Evolutionary conservation across 2,888 invertebrate genomes (phyloP).

Genomic region (Epinotia demarniana): DNA sequence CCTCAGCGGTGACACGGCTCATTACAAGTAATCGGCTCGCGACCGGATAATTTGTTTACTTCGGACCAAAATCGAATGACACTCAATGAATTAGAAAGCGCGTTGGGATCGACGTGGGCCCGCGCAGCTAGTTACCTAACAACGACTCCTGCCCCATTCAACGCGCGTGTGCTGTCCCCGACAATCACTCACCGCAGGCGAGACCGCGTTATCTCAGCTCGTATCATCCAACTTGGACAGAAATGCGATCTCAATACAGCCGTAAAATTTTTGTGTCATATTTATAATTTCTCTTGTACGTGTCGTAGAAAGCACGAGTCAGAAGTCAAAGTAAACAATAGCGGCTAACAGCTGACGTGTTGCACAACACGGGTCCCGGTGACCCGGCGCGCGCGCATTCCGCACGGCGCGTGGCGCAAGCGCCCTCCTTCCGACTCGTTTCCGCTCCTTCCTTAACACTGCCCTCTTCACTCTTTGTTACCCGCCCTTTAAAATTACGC

Average conservation of each 20-base stretch:
- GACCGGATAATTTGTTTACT: constrained; percentile 39
- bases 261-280: neutral
- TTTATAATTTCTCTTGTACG: neutral
- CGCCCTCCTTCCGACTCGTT: constrained; percentile 34
- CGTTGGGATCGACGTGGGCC: constrained; percentile 27
- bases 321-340: constrained; percentile 27
- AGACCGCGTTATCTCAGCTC: neutral
- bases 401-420: constrained; percentile 28
- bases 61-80: constrained; percentile 32
- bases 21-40: constrained; percentile 35
- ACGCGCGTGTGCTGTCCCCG: constrained; percentile 28
- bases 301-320: constrained; percentile 21
- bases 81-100: constrained; percentile 42
- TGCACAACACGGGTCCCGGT: constrained; percentile 29
- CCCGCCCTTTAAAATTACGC: neutral
- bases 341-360: constrained; percentile 12
- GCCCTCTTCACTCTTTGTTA: constrained; percentile 16
- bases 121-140: constrained; percentile 26
- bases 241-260: neutral
- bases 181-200: constrained; percentile 13
- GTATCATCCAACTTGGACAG: neutral
- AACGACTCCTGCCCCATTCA: constrained; percentile 25
- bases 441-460: constrained; percentile 31
- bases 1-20: constrained; percentile 33
- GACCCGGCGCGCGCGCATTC: constrained; percentile 33